Evolutionary conservation across 2,113 vertebrate genomes (phyloP).

Genomic region (Pangasianodon gigas): DNA sequence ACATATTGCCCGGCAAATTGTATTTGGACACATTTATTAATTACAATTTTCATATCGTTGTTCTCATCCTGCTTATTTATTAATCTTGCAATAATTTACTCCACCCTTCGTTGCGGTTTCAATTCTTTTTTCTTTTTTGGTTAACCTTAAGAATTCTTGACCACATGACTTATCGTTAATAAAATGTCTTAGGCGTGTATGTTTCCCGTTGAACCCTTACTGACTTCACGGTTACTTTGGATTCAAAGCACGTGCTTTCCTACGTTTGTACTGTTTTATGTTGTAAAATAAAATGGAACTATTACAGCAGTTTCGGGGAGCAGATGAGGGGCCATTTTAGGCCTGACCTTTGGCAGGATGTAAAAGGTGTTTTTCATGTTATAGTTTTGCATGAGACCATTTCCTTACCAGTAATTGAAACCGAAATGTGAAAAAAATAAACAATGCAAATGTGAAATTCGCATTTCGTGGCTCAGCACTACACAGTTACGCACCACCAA

Average conservation of each 20-base stretch:
- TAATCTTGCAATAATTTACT: neutral
- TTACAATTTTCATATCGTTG: neutral
- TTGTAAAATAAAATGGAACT: neutral
- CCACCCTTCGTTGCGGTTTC: neutral
- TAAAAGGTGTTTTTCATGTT: conserved; percentile 75
- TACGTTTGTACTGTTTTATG: neutral
- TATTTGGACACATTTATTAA: neutral
- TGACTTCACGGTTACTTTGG: neutral
- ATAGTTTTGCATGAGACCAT: conserved; percentile 54
- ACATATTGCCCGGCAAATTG: neutral
- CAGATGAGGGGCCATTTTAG: neutral
- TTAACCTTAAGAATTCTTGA: neutral
- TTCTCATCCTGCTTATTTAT: neutral
- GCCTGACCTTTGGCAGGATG: neutral
- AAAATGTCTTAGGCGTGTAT: neutral
- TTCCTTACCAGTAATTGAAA: conserved; percentile 37
- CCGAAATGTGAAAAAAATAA: conserved; percentile 17
- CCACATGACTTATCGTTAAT: neutral
- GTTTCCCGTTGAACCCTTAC: neutral
- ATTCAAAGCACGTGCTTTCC: neutral
- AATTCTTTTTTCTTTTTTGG: neutral
- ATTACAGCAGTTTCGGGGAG: neutral
- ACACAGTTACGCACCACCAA: neutral
- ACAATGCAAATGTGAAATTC: neutral
- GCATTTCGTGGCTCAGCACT: neutral